Base-by-base conservation (phyloP, 2,113 vertebrate genomes). In the Erythrolamprus reginae region DNA sequence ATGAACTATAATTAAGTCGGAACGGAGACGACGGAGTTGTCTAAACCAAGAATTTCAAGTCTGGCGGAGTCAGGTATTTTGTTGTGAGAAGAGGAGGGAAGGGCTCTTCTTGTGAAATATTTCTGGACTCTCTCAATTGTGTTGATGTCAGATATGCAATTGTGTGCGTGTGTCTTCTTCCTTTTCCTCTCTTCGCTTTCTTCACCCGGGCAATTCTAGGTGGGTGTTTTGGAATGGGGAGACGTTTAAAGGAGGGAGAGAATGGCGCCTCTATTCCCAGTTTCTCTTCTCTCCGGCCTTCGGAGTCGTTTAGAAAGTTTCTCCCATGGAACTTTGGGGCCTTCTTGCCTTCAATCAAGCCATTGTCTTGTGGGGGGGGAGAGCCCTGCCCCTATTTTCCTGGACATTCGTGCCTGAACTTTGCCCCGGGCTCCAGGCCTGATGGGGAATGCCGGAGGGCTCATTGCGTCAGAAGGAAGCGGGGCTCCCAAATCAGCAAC, bases 191-290 rank as follows among this genome's bases (percentile, higher is more conserved):
- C 51, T 23, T 10, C 13, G 0, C 26, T 47, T n/a, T 26, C 0
- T 24, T 48, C 4, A n/a, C 51, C 61, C 21, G 2, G 48, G 50
- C 28, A 17, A 4, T 77, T 77, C 88, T 87, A 0, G 45, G 84
- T 92, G 91, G 91, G 88, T 24, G 84, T 89, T 89, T 82, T 50
- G 91, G 88, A 50, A 91, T 61, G 9, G 13, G 85, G 86, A 91
- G 90, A 42, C 45, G 1, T 86, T 61, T 52, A n/a, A n/a, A n/a
- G 3, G 9, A 8, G 26, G 15, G 88, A 89, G 91, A 89, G 91
- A 92, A 92, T 61, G 45, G 50, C 23, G 28, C 50, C 84, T 89
- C 91, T 92, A 89, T 92, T 89, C 24, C 52, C 17, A 3, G 52
- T 23, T 47, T 0, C 84, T 12, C 23, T 56, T 5, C 19, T 13